A percentile compares a stretch with the other conserved stretches of the same genome.
These are phyloP conservation scores for Menidia menidia DNA, from an alignment of 2,797 vertebrate species.

Conservation along the genomic window DNA sequence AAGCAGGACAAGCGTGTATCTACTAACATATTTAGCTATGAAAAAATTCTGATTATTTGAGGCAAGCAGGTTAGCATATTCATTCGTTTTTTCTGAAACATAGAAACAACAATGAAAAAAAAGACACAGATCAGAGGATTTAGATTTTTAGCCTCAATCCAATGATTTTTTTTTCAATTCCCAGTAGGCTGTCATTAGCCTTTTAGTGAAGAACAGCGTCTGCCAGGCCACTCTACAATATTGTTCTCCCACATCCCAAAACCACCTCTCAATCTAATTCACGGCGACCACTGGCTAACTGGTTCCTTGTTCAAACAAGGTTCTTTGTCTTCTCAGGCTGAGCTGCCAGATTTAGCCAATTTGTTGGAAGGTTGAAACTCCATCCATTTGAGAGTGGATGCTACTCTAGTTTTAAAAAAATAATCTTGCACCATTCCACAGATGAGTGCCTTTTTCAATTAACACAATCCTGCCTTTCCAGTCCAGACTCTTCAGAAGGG, in stretches of 20 bases:
- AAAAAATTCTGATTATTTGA: not conserved
- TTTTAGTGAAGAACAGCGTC: not conserved
- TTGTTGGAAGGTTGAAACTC: not conserved
- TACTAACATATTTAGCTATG: not conserved
- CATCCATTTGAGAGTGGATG: not conserved
- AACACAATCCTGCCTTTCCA: not conserved
- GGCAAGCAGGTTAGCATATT: not conserved
- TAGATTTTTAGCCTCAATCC: not conserved
- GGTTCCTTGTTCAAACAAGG: not conserved
- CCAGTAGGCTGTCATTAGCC: not conserved
- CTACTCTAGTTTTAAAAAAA: not conserved
- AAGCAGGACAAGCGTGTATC: constrained; percentile 9
- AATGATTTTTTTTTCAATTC: not conserved
- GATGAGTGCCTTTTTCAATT: not conserved
- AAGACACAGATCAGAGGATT: not conserved
- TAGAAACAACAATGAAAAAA: not conserved
- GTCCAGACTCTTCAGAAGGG: not conserved
- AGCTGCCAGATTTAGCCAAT: not conserved
- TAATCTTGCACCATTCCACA: not conserved
- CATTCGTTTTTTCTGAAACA: not conserved
- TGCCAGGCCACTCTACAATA: not conserved
- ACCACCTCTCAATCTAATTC: not conserved
- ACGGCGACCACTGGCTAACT: not conserved
- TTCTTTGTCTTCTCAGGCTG: no score
- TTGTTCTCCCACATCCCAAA: not conserved